These are phyloP conservation scores for Verasper variegatus DNA, from an alignment of 2,113 vertebrate species.

Conservation along the genomic window DNA sequence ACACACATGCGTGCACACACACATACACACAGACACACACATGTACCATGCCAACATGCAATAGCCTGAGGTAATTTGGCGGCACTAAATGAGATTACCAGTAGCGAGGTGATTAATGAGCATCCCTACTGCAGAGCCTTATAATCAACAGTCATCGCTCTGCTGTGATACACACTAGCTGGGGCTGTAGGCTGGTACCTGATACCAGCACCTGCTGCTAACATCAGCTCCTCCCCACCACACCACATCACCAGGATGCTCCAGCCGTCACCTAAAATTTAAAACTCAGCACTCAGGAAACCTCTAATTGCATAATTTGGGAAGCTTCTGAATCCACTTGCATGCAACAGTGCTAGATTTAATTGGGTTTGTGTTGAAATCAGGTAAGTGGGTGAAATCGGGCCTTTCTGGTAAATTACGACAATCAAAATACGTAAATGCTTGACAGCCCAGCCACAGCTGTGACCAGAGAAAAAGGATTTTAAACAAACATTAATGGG, in stretches of 20 bases:
- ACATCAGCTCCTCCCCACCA: constrained; percentile 42
- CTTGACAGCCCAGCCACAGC: not conserved
- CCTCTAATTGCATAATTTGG: not conserved
- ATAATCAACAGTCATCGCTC: constrained; percentile 61
- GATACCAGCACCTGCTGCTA: constrained; percentile 55
- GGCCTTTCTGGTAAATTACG: not conserved
- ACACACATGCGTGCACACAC: constrained; percentile 15
- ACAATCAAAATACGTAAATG: not conserved
- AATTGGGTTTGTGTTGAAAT: constrained; percentile 10
- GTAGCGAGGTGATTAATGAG: constrained; percentile 74
- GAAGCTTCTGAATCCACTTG: not conserved
- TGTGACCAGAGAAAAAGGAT: not conserved
- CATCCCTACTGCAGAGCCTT: constrained; percentile 63
- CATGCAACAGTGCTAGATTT: constrained; percentile 9
- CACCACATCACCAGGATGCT: constrained; percentile 15
- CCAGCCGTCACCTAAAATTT: constrained; percentile 4
- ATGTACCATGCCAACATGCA: constrained; percentile 31
- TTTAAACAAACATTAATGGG: not conserved
- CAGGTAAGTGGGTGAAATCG: constrained; percentile 7
- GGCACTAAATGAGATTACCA: constrained; percentile 76
- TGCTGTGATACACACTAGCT: constrained; percentile 52
- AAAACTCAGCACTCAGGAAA: not conserved
- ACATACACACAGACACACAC: constrained; percentile 31
- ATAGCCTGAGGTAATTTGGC: constrained; percentile 71
- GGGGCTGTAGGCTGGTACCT: constrained; percentile 45